Base-by-base conservation (phyloP, 2,113 vertebrate genomes). In the Mustelus asterias region DNA sequence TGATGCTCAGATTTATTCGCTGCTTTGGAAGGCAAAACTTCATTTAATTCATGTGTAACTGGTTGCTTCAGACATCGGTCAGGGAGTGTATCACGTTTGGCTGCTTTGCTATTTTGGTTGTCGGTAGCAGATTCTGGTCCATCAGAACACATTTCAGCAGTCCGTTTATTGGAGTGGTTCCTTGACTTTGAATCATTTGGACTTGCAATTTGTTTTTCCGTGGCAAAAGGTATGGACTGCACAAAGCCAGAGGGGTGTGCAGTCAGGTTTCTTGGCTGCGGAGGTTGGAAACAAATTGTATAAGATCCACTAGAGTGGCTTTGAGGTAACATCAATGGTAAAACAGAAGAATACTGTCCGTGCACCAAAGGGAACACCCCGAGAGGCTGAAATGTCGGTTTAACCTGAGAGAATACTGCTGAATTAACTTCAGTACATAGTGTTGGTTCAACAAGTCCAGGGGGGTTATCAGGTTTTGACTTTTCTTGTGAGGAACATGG, bases 311-410 rank as follows among this genome's bases (percentile, higher is more conserved):
- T 97, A 0, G 98, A 97, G 63, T 96, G 97, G 80, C 97, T 96
- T 95, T 98, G 98, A 96, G 98, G 98, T 96, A 99, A 97, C 96
- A 99, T 97, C 95, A 99, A 96, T 0, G 98, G 98, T 37, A 99
- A 97, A 0, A 98, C 96, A 0, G 98, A 97, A 0, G 98, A 97
- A 89, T 97, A 96, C 0, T 98, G 97, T 1, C 97, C 96, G 0
- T 98, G 97, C 96, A 98, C 96, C 0, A 96, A 97, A 97, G 98
- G 96, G 3, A 98, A 95, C 8, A 96, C 70, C 1, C 96, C 97
- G 0, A 97, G 20, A 0, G 98, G 96, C 96, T 97, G 97, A n/a
- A 96, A 44, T 26, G 97, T 95, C 95, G 97, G 90, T 0, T 97
- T 96, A 37, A 96, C 95, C 86, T 85, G 96, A 18, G 96, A 96